These are phyloP conservation scores for Helostoma temminkii DNA, from an alignment of 2,797 vertebrate genomes.

Conservation along the genomic window DNA sequence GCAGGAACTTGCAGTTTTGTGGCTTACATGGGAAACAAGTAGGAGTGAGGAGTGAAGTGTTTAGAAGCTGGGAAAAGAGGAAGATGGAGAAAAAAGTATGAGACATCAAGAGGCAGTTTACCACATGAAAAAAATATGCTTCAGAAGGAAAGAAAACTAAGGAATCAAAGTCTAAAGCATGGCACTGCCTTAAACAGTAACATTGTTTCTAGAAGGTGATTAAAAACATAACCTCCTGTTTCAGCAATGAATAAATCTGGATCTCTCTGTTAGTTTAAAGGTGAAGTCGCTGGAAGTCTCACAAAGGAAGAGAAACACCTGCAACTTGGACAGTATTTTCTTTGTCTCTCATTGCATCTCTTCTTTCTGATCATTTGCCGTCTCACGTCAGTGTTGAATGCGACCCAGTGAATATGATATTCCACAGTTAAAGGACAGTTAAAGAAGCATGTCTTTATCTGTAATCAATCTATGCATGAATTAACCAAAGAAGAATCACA, in stretches of 20 bases:
- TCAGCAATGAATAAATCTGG: neutral
- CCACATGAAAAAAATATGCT: neutral
- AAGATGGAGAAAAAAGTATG: neutral
- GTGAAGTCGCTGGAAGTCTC: neutral
- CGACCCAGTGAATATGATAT: neutral
- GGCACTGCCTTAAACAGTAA: neutral
- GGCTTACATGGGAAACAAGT: conserved; percentile 10
- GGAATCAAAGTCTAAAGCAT: neutral
- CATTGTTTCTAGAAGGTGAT: neutral
- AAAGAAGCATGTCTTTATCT: conserved; percentile 1
- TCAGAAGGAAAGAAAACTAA: neutral
- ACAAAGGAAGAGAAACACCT: conserved; percentile 2
- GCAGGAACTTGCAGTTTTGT: conserved; percentile 50
- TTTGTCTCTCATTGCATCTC: conserved; percentile 19
- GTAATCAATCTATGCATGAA: conserved; percentile 42
- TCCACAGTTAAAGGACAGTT: conserved; percentile 13
- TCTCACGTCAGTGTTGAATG: neutral
- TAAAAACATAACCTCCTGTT: neutral
- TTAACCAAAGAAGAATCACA: conserved; percentile 51
- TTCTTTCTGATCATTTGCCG: conserved; percentile 22
- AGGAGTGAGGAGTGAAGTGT: conserved; percentile 33
- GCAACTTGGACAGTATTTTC: conserved; percentile 7
- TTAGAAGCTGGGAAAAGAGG: conserved; percentile 2
- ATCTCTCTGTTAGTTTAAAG: neutral
- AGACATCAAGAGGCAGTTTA: neutral